These are phyloP conservation scores for Argyrosomus japonicus DNA, from an alignment of 2,113 vertebrate species.

Conservation along the genomic window DNA sequence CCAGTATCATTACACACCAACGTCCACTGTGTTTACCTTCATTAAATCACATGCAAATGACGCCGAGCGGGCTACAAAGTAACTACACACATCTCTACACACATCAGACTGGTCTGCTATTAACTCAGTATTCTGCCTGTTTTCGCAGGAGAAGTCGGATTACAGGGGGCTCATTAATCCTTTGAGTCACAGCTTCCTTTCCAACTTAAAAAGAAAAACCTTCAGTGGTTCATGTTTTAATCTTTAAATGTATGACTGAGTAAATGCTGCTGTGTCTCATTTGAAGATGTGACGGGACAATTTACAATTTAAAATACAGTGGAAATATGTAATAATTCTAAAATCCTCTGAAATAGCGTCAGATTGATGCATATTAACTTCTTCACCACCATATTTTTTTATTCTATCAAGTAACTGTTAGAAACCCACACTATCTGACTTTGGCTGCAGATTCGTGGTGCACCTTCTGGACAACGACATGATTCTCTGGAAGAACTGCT, in stretches of 20 bases:
- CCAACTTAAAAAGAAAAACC: neutral
- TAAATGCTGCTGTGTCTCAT: neutral
- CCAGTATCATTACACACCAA: neutral
- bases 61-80: neutral
- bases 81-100: neutral
- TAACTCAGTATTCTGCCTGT: neutral
- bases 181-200: constrained; percentile 1
- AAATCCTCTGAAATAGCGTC: neutral
- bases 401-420: constrained; percentile 5
- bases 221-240: constrained; percentile 1
- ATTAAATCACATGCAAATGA: constrained; percentile 3
- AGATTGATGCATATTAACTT: neutral
- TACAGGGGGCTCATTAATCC: constrained; percentile 13
- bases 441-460: neutral
- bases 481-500: neutral
- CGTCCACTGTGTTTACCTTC: neutral
- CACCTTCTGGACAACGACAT: neutral
- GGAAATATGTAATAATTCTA: neutral
- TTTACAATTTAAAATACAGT: neutral
- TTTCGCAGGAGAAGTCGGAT: neutral
- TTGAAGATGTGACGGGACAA: neutral
- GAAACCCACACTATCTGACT: neutral
- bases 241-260: neutral
- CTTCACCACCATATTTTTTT: neutral
- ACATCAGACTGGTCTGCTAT: neutral